A percentile compares a stretch with the other conserved stretches of the same genome.
These are phyloP conservation scores for Hirtodrosophila duncani DNA, from an alignment of 2,888 invertebrate genomes.

Conservation along the genomic window DNA sequence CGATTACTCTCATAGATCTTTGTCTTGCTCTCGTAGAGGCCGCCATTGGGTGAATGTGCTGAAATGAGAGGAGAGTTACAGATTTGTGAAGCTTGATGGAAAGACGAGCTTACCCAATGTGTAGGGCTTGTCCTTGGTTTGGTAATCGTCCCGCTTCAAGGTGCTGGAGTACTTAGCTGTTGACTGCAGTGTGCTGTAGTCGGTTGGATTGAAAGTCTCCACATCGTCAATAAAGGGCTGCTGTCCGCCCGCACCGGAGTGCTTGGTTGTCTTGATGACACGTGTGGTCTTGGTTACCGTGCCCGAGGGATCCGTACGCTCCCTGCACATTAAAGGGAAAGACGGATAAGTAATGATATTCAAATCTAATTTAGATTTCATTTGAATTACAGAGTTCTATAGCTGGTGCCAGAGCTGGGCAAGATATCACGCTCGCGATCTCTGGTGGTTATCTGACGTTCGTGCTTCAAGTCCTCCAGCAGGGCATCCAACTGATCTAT, in stretches of 20 bases:
- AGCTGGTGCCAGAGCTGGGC: conserved; percentile 56
- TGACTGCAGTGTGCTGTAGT: conserved; percentile 70
- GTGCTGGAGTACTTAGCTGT: conserved; percentile 61
- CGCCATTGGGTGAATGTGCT: conserved; percentile 55
- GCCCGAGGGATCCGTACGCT: conserved; percentile 71
- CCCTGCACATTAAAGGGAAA: conserved; percentile 34
- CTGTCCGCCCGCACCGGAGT: conserved; percentile 46
- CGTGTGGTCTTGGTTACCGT: conserved; percentile 74
- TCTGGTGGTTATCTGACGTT: conserved; percentile 73
- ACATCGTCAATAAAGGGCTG: conserved; percentile 62
- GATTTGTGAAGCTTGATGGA: not conserved
- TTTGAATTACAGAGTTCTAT: conserved; percentile 72
- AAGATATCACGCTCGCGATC: conserved; percentile 57
- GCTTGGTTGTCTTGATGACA: conserved; percentile 71
- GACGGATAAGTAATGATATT: too few relatives aligned
- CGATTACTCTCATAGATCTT: conserved; percentile 74
- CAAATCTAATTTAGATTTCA: too few relatives aligned
- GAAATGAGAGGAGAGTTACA: not conserved
- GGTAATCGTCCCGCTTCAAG: conserved; percentile 64
- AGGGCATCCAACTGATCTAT: conserved; percentile 87
- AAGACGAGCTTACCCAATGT: conserved; percentile 53
- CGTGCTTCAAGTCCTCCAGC: conserved; percentile 84
- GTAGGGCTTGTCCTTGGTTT: conserved; percentile 63
- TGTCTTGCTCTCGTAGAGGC: conserved; percentile 63
- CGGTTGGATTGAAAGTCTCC: conserved; percentile 63